Evolutionary conservation across 2,888 invertebrate species (phyloP).

Genomic region (Periphyllus acericola): DNA sequence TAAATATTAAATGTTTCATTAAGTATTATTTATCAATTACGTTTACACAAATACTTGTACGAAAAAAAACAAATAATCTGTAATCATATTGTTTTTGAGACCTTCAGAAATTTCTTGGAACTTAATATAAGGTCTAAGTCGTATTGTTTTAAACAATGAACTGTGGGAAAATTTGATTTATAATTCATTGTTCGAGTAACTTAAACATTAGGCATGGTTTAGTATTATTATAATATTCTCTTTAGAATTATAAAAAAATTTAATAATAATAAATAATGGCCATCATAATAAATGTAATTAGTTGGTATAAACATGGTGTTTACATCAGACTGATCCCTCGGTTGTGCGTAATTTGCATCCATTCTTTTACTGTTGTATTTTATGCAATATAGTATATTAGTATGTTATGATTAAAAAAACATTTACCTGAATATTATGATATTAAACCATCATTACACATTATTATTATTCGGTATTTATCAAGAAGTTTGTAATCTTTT

Average conservation of each 20-base stretch:
- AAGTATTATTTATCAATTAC: neutral
- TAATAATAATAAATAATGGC: conserved; percentile 20
- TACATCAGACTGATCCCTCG: conserved; percentile 6
- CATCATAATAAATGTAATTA: conserved; percentile 26
- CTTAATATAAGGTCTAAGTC: neutral
- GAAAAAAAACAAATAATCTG: neutral
- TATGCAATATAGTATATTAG: neutral
- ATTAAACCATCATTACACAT: neutral
- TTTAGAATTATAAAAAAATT: conserved; percentile 1
- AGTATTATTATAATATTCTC: neutral
- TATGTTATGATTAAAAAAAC: conserved; percentile 36
- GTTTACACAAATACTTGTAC: neutral
- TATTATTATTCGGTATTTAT: conserved; percentile 31
- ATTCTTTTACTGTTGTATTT: conserved; percentile 30
- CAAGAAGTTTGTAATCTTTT: conserved; percentile 1
- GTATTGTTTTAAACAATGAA: conserved; percentile 37
- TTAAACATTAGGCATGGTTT: conserved; percentile 8
- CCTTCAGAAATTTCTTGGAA: conserved; percentile 27
- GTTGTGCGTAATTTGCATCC: conserved; percentile 1
- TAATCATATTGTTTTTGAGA: conserved; percentile 16
- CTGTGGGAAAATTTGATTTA: conserved; percentile 38
- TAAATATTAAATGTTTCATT: neutral
- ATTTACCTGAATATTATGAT: neutral
- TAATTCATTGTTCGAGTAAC: conserved; percentile 12
- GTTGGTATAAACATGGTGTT: conserved; percentile 32